phyloP scores from a whole-genome alignment of 2,113 vertebrate genomes.

The Columbina picui region DNA sequence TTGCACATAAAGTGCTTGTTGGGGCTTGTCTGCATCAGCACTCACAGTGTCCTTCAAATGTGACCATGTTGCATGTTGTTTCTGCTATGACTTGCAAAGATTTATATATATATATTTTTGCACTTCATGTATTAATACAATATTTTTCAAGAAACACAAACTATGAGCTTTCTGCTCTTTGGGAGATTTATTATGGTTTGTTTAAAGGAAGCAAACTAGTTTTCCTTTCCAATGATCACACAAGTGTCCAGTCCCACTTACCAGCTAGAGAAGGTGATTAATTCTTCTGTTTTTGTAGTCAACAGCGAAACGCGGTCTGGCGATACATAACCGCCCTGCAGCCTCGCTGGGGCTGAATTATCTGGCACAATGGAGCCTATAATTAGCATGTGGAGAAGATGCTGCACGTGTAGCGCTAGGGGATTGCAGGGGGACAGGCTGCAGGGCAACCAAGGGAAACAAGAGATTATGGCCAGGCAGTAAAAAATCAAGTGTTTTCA shows the following conservation, averaged over 20 bases:
- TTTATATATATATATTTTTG: background rate
- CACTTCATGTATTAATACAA: background rate
- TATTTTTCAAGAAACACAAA: background rate
- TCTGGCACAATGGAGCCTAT: conserved; percentile 42
- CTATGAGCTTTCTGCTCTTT: background rate
- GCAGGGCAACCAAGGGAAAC: background rate
- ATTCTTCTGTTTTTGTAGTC: conserved; percentile 17
- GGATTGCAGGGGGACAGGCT: background rate
- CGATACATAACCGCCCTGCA: background rate
- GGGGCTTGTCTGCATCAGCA: background rate
- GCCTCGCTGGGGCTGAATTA: conserved; percentile 1
- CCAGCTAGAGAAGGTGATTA: background rate
- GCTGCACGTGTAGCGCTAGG: background rate
- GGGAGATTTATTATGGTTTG: conserved; percentile 11
- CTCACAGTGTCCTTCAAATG: background rate
- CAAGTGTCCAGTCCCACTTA: background rate
- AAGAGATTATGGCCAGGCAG: background rate
- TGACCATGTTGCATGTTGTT: background rate
- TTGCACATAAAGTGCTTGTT: background rate
- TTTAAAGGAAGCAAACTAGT: background rate
- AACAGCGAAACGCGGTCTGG: rapidly evolving
- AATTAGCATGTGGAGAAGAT: conserved; percentile 36
- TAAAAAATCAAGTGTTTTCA: conserved; percentile 14
- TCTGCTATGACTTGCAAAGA: background rate
- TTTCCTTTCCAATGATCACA: conserved; percentile 34